These are phyloP conservation scores for Uria lomvia DNA, from an alignment of 2,113 vertebrate genomes.

Conservation along the genomic window DNA sequence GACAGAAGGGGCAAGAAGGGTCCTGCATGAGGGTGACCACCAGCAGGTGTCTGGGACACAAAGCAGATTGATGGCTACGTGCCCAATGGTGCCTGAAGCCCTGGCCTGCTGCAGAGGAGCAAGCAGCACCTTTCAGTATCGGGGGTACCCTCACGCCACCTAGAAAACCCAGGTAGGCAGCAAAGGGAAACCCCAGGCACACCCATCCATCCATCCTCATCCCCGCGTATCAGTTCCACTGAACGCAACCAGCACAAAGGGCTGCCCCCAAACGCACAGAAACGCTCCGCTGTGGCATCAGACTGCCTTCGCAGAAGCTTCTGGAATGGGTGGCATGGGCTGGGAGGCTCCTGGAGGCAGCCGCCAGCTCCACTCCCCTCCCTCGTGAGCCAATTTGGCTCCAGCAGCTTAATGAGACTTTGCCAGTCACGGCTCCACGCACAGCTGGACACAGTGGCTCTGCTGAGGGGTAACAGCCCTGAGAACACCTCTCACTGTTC, in stretches of 20 bases:
- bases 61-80: background rate
- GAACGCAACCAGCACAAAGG: background rate
- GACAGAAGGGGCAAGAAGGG: fast-evolving
- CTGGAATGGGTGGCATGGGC: background rate
- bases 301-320: background rate
- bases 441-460: background rate
- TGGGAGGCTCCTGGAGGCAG: background rate
- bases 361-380: background rate
- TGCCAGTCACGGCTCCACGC: background rate
- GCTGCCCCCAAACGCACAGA: background rate
- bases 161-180: background rate
- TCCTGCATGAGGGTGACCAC: background rate
- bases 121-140: background rate
- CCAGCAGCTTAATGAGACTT: background rate
- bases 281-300: fast-evolving
- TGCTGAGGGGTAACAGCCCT: background rate
- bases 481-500: fast-evolving
- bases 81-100: background rate
- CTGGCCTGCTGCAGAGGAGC: background rate
- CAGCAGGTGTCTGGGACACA: background rate
- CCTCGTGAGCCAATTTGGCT: background rate
- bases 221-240: fast-evolving
- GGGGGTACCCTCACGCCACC: background rate
- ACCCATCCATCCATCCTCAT: background rate
- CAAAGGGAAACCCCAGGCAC: background rate